Conservation (phyloP, 2,888 invertebrate genomes). For the Rhagonycha lutea region DNA sequence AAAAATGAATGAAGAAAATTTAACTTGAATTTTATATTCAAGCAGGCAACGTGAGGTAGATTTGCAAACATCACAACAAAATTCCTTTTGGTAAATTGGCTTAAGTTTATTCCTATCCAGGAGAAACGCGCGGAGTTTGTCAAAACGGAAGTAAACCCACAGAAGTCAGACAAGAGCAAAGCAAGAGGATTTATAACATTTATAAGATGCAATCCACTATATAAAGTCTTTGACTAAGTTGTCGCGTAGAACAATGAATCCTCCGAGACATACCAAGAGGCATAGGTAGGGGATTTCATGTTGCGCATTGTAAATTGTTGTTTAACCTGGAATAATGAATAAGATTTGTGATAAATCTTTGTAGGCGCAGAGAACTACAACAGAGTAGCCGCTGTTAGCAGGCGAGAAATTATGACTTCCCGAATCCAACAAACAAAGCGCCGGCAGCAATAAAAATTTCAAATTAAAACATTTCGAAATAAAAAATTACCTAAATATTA, state of each 20-base stretch:
- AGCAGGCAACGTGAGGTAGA: neutral
- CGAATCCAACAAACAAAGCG: neutral
- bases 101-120: slow-evolving; percentile 47
- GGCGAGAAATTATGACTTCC: slow-evolving; percentile 8
- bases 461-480: neutral
- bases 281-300: slow-evolving; percentile 48
- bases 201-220: slow-evolving; percentile 54
- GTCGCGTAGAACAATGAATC: slow-evolving; percentile 50
- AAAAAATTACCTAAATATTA: slow-evolving; percentile 1
- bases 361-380: slow-evolving; percentile 28
- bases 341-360: slow-evolving; percentile 51
- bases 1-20: neutral
- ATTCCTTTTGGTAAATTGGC: slow-evolving; percentile 39
- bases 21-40: neutral
- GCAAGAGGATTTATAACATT: slow-evolving; percentile 52
- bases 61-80: slow-evolving; percentile 18
- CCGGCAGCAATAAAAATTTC: neutral
- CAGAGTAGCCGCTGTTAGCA: slow-evolving; percentile 42
- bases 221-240: slow-evolving; percentile 51
- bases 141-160: slow-evolving; percentile 52
- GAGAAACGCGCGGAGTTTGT: slow-evolving; percentile 50
- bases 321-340: slow-evolving; percentile 53
- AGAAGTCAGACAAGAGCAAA: slow-evolving; percentile 41
- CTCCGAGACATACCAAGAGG: slow-evolving; percentile 46
- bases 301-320: slow-evolving; percentile 45